A percentile compares a stretch with the other conserved stretches of the same genome.
phyloP scores from a whole-genome alignment of 92 coral and sea anemone genomes.

The Virgularia gustaviana region DNA sequence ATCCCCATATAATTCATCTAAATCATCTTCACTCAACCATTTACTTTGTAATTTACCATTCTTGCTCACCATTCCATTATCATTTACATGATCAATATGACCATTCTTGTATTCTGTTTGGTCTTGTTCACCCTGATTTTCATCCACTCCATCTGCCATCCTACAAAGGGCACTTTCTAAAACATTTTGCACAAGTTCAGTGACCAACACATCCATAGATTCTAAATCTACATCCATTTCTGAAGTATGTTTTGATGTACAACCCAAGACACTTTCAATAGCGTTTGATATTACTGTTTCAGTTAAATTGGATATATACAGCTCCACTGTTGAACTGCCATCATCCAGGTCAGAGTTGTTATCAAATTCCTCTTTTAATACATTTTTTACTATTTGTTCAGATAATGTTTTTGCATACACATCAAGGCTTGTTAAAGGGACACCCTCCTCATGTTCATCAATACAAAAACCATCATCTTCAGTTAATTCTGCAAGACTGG shows the following conservation, averaged over 20 bases:
- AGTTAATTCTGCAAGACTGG: background rate
- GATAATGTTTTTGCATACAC: slow-evolving; percentile 27
- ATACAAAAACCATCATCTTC: slow-evolving; percentile 4
- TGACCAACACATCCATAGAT: slow-evolving; percentile 15
- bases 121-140: background rate
- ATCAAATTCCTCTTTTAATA: background rate
- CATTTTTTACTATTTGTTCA: slow-evolving; percentile 20
- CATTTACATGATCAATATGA: background rate
- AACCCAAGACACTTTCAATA: slow-evolving; percentile 9
- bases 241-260: background rate
- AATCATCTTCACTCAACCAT: slow-evolving; percentile 28
- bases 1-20: slow-evolving; percentile 28
- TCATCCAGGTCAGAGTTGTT: background rate
- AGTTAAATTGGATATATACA: slow-evolving; percentile 11
- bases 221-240: too few species aligned
- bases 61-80: background rate
- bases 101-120: background rate
- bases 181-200: slow-evolving; percentile 19
- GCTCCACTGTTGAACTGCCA: background rate
- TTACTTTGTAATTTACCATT: slow-evolving; percentile 31
- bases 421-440: background rate
- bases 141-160: background rate
- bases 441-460: slow-evolving; percentile 6
- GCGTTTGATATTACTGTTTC: slow-evolving; percentile 7
- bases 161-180: slow-evolving; percentile 4